Conservation (phyloP, 2,797 vertebrate species). For the Sitta carolinensis region DNA sequence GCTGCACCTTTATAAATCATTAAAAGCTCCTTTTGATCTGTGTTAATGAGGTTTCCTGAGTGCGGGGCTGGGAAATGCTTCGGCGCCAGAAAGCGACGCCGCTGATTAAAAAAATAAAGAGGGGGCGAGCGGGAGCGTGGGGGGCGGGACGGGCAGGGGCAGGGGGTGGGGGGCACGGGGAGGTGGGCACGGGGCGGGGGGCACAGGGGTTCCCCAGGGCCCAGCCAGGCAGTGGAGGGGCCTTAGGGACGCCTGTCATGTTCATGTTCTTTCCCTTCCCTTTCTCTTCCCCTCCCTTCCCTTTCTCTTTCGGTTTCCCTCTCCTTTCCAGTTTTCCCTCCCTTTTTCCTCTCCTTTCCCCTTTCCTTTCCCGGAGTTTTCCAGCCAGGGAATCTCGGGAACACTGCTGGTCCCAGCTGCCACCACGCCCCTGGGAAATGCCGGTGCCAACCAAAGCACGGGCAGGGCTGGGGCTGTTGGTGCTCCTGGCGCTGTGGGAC, state of each 20-base stretch:
- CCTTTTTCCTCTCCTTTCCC: neutral
- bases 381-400: neutral
- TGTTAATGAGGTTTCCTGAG: slow-evolving; percentile 81
- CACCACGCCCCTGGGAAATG: neutral
- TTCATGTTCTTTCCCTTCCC: neutral
- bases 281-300: neutral
- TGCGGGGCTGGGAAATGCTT: slow-evolving; percentile 46
- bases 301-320: neutral
- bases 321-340: neutral
- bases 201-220: neutral
- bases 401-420: rapidly evolving
- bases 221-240: neutral
- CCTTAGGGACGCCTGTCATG: rapidly evolving
- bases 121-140: neutral
- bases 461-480: neutral
- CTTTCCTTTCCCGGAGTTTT: neutral
- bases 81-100: slow-evolving; percentile 46
- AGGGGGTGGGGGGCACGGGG: neutral
- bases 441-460: neutral
- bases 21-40: slow-evolving; percentile 83
- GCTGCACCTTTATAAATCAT: slow-evolving; percentile 81
- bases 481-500: neutral
- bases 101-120: slow-evolving; percentile 72
- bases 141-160: too few species aligned
- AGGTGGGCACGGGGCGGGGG: neutral